Evolutionary conservation across 2,113 vertebrate genomes (phyloP).

Genomic region (Pluvianellus socialis): DNA sequence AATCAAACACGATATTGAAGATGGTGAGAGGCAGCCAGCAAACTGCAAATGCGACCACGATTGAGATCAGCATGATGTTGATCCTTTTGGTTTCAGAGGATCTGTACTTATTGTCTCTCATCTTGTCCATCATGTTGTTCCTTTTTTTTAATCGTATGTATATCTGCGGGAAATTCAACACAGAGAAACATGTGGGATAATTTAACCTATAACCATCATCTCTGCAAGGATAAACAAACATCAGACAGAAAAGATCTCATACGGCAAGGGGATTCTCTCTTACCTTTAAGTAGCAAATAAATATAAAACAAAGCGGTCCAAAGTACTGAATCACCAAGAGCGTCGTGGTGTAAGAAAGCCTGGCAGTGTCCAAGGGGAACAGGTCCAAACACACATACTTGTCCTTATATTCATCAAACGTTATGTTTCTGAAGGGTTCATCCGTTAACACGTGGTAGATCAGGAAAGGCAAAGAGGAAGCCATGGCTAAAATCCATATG

Average conservation of each 20-base stretch:
- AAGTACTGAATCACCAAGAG: slow-evolving; percentile 87
- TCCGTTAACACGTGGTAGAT: slow-evolving; percentile 82
- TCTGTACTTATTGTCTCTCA: slow-evolving; percentile 85
- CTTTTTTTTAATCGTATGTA: slow-evolving; percentile 84
- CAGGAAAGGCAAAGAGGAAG: slow-evolving; percentile 83
- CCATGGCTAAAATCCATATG: slow-evolving; percentile 83
- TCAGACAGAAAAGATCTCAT: not conserved
- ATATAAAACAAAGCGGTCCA: slow-evolving; percentile 86
- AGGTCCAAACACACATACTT: slow-evolving; percentile 86
- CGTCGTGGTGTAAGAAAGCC: slow-evolving; percentile 82
- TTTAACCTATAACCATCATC: not conserved
- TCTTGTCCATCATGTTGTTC: slow-evolving; percentile 86
- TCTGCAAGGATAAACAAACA: not conserved
- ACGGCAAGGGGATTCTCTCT: not conserved
- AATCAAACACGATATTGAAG: slow-evolving; percentile 87
- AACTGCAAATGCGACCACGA: slow-evolving; percentile 85
- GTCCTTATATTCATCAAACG: slow-evolving; percentile 79
- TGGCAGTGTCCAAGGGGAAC: slow-evolving; percentile 81
- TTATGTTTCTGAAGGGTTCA: slow-evolving; percentile 82
- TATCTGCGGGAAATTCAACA: slow-evolving; percentile 76
- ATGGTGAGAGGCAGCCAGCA: slow-evolving; percentile 90
- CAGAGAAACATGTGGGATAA: not conserved
- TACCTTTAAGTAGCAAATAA: slow-evolving; percentile 91
- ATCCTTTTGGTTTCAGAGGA: slow-evolving; percentile 85
- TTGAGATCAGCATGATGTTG: slow-evolving; percentile 87